phyloP scores from a whole-genome alignment of 2,113 vertebrate species.

The cat (Felis catus) region F.catus_Fca126_mat1.0 CM031421.1:34047501-34048000 shows the following conservation, averaged over 20 bases:
- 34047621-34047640: too few species aligned
- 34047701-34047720: too few species aligned
- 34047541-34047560: too few species aligned
- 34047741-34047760: not conserved
- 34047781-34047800: not conserved
- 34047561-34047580: too few species aligned
- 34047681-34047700: too few species aligned
- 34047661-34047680: too few species aligned
- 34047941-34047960: not conserved
- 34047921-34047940: not conserved
- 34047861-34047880: not conserved
- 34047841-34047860: not conserved
- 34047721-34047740: not conserved
- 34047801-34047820: not conserved
- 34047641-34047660: too few species aligned
- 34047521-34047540: too few species aligned
- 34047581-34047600: too few species aligned
- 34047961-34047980: not conserved
- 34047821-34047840: not conserved
- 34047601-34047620: too few species aligned
- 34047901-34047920: not conserved
- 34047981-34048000: not conserved
- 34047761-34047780: not conserved
- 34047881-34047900: not conserved
- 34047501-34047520: not conserved